Conservation (phyloP, 2,888 invertebrate species). For the Chaetogeoica ovagalla region DNA sequence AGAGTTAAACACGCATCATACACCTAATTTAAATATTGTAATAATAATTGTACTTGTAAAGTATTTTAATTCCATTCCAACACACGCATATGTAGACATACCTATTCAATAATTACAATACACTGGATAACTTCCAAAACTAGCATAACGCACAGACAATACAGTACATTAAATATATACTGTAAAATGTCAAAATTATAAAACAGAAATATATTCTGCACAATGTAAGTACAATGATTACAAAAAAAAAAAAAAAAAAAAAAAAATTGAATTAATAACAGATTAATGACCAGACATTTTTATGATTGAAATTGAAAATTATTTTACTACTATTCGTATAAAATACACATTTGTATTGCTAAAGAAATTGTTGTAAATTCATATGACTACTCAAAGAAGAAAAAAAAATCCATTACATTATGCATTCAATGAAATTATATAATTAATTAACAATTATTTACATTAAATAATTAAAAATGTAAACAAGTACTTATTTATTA, state of each 20-base stretch:
- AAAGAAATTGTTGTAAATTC: background rate
- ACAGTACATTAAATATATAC: too few species aligned
- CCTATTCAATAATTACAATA: background rate
- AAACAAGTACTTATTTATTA: background rate
- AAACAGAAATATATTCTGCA: too few species aligned
- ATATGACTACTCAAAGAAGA: background rate
- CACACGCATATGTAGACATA: background rate
- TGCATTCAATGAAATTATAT: background rate
- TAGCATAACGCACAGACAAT: too few species aligned
- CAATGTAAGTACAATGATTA: too few species aligned
- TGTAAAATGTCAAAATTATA: too few species aligned
- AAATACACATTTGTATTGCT: too few species aligned
- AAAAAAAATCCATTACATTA: too few species aligned
- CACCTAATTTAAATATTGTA: slow-evolving; percentile 36
- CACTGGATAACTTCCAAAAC: slow-evolving; percentile 27
- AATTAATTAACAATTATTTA: background rate
- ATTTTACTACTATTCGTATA: too few species aligned
- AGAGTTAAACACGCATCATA: slow-evolving; percentile 15
- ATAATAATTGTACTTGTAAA: slow-evolving; percentile 28
- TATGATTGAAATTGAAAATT: too few species aligned
- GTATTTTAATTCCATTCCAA: background rate
- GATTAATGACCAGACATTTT: too few species aligned
- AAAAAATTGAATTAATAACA: too few species aligned
- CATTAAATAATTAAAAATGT: background rate
- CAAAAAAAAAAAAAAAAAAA: too few species aligned